Base-by-base conservation (phyloP, 2,113 vertebrate species). In the Zingel zingel region DNA sequence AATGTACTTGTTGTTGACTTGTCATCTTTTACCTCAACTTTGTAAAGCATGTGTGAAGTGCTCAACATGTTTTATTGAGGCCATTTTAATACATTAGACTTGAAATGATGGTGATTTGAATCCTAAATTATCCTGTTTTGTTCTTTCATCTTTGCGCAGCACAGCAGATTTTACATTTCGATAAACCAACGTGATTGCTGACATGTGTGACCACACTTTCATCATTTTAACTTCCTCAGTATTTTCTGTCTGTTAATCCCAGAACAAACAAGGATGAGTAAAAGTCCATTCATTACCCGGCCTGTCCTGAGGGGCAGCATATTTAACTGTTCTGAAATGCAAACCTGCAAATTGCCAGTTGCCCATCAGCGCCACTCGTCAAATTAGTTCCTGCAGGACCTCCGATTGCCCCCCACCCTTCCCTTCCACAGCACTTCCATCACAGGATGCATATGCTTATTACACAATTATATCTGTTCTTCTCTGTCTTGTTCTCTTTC, bases 381-480 rank as follows among this genome's bases (percentile, higher is more conserved):
- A 86, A 56, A 89, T 86, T 59, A 83, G 73, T 64, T 81, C 70
- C 70, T 30, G 18, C 18, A 67, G 69, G 88, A 86, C 51, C 47
- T 39, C 39, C 5, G 10, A 61, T 50, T 47, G 33, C n/a, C 23
- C 53, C 33, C 59, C 19, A 15, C 47, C 25, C 11, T 27, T 27
- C 30, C 25, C 50, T 19, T 59, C 50, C 61, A 11, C 25, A 47
- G 72, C n/a, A 33, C 75, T 82, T 59, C 48, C 64, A 73, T 77
- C 83, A 65, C 76, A 12, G 15, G 43, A 85, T 81, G 58, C 81
- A 63, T 62, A 65, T 59, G 75, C 68, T 87, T 63, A 87, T 85
- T 84, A 87, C 59, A 8, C 58, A 3, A 66, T 68, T 50, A 33
- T 67, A 85, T 87, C 62, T 73, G 57, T 18, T 76, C 47, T 54